phyloP scores from a whole-genome alignment of 2,113 vertebrate genomes.

The Ictidomys tridecemlineatus region DNA sequence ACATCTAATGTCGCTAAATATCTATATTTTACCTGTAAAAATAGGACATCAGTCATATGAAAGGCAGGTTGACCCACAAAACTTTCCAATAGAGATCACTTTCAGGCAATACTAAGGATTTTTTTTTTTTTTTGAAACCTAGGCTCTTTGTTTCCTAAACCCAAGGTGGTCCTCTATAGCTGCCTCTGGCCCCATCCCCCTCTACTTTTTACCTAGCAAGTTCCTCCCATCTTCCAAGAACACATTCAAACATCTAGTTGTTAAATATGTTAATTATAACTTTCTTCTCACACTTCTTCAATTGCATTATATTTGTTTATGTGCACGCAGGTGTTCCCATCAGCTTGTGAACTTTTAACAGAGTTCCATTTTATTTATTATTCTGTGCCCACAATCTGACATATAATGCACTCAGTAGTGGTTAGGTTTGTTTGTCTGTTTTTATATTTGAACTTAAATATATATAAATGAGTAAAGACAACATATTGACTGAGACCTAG shows the following conservation, averaged over 20 bases:
- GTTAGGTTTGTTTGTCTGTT: not conserved
- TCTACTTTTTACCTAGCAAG: not conserved
- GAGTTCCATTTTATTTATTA: not conserved
- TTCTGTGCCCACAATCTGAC: not conserved
- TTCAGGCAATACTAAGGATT: not conserved
- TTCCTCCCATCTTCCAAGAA: not conserved
- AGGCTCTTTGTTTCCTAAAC: not conserved
- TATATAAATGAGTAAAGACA: not conserved
- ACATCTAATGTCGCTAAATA: not conserved
- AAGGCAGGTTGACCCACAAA: not conserved
- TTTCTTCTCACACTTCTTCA: no score
- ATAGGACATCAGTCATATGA: not conserved
- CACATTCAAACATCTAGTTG: not conserved
- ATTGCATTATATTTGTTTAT: not conserved
- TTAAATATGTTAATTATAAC: no score
- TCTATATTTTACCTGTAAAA: not conserved
- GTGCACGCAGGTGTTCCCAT: not conserved
- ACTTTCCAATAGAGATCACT: not conserved
- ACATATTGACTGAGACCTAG: not conserved
- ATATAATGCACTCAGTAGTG: not conserved
- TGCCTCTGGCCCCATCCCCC: not conserved
- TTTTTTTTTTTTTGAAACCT: not conserved
- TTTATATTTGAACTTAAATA: constrained; percentile 36
- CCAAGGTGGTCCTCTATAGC: not conserved
- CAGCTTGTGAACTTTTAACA: not conserved